Conservation (phyloP, 2,797 vertebrate genomes). For the Labeo calbasu region DNA sequence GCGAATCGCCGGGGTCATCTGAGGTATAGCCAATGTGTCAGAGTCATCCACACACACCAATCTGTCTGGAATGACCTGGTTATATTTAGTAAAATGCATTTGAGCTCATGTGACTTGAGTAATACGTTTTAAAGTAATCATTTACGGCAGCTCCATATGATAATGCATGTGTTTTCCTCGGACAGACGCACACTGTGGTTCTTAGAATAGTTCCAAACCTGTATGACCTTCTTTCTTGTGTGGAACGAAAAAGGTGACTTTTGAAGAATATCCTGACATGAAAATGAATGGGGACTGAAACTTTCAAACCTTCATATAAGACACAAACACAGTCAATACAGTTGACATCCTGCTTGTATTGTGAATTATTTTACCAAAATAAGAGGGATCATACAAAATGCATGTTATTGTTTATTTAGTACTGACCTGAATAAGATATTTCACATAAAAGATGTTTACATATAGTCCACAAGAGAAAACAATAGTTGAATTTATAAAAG, state of each 20-base stretch:
- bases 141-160: neutral
- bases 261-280: neutral
- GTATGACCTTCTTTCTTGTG: neutral
- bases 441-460: too few relatives aligned
- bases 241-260: neutral
- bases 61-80: slow-evolving; percentile 3
- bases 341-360: too few relatives aligned
- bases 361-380: too few relatives aligned
- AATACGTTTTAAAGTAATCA: slow-evolving; percentile 21
- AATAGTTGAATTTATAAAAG: too few relatives aligned
- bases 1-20: slow-evolving; percentile 66
- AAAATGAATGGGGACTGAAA: neutral
- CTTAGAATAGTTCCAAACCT: neutral
- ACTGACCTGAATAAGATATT: too few relatives aligned
- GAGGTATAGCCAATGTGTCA: slow-evolving; percentile 68
- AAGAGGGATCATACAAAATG: too few relatives aligned
- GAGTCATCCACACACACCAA: slow-evolving; percentile 39
- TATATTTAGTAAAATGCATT: slow-evolving; percentile 34
- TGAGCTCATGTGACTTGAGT: neutral
- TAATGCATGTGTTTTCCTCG: neutral
- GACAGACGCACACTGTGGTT: neutral
- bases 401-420: too few relatives aligned
- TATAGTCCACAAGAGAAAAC: too few relatives aligned
- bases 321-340: too few relatives aligned
- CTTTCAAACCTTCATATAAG: neutral